Percentiles rank a stretch among this genome's conserved stretches.
Conservation (phyloP, 2,888 invertebrate genomes). For the Clostera curtula region DNA sequence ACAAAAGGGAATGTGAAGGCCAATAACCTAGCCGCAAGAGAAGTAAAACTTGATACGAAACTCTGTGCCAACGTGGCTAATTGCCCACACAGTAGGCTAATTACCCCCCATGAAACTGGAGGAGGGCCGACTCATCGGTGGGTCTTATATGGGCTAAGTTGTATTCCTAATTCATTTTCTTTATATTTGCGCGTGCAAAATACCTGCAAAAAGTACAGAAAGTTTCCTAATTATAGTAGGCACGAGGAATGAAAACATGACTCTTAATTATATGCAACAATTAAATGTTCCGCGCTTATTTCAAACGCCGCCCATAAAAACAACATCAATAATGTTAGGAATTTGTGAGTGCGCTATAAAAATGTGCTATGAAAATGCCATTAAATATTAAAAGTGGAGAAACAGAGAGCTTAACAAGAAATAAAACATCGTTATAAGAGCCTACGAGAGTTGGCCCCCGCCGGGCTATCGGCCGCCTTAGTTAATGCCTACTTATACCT, state of each 20-base stretch:
- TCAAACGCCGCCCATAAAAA: conserved; percentile 37
- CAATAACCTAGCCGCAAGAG: too few species aligned
- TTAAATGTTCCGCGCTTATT: conserved; percentile 19
- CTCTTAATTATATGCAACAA: conserved; percentile 23
- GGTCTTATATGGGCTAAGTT: too few species aligned
- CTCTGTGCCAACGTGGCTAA: too few species aligned
- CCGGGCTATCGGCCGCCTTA: conserved; percentile 68
- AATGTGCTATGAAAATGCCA: conserved; percentile 71
- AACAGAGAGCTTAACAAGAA: conserved; percentile 75
- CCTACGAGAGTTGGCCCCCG: conserved; percentile 64
- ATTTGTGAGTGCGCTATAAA: conserved; percentile 71
- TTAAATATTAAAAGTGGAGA: conserved; percentile 75
- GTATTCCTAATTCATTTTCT: too few species aligned
- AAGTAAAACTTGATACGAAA: too few species aligned
- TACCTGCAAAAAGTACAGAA: too few species aligned
- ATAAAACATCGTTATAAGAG: conserved; percentile 73
- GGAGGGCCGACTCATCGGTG: too few species aligned
- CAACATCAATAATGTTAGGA: conserved; percentile 62
- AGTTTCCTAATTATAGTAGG: too few species aligned
- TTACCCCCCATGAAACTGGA: too few species aligned
- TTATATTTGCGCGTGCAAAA: too few species aligned
- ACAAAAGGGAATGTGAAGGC: too few species aligned
- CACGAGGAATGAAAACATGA: conserved; percentile 6
- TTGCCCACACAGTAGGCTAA: too few species aligned
- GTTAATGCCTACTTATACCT: conserved; percentile 75